Percentiles rank a stretch among this genome's conserved stretches.
Conservation (phyloP, 2,113 vertebrate species). For the Stigmatopora nigra region DNA sequence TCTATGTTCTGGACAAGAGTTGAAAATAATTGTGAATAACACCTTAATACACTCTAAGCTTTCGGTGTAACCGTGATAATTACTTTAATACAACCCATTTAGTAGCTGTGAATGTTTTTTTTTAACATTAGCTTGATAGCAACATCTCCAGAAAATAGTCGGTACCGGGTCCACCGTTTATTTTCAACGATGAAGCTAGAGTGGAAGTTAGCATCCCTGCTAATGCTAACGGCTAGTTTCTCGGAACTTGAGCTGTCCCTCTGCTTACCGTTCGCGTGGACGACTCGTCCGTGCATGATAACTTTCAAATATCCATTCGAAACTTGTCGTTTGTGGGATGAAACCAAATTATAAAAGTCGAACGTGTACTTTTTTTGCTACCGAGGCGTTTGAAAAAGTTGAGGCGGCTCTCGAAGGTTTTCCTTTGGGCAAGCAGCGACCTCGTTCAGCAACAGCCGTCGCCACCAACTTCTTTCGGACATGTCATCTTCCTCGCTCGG, state of each 20-base stretch:
- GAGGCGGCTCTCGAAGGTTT: constrained; percentile 20
- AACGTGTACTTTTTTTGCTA: constrained; percentile 35
- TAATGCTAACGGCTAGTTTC: constrained; percentile 40
- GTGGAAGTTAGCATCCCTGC: constrained; percentile 27
- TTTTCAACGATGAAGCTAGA: neutral
- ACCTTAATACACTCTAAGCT: neutral
- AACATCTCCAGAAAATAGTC: constrained; percentile 43
- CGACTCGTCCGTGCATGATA: constrained; percentile 13
- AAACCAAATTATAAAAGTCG: neutral
- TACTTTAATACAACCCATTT: neutral
- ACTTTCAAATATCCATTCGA: neutral
- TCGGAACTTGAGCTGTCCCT: neutral
- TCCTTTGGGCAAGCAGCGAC: neutral
- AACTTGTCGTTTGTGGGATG: neutral
- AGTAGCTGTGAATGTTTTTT: neutral
- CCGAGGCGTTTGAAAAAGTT: constrained; percentile 45
- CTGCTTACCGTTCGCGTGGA: constrained; percentile 38
- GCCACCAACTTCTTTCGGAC: constrained; percentile 18
- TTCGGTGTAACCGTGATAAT: neutral
- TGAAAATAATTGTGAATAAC: neutral
- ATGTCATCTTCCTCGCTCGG: constrained; percentile 39
- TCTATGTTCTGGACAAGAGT: neutral
- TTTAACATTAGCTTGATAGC: neutral
- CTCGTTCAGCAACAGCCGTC: constrained; percentile 9
- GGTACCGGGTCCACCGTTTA: constrained; percentile 2